Conservation (phyloP, 2,888 invertebrate genomes). For the Drosophila siamana region DNA sequence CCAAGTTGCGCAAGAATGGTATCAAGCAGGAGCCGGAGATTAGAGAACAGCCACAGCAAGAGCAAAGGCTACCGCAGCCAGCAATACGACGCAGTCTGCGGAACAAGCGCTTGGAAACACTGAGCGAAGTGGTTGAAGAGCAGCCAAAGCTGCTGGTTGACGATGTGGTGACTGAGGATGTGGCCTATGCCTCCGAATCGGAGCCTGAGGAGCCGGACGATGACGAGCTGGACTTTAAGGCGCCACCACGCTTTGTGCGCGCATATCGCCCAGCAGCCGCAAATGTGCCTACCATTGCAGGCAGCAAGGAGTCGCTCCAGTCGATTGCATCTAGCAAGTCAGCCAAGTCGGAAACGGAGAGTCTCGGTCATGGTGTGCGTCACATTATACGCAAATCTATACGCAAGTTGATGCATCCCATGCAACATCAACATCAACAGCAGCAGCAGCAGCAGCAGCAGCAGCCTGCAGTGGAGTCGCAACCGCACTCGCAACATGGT, state of each 20-base stretch:
- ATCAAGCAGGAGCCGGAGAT: not conserved
- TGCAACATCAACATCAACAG: slow-evolving; percentile 31
- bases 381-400: slow-evolving; percentile 84
- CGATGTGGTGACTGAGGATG: slow-evolving; percentile 45
- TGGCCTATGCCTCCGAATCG: slow-evolving; percentile 66
- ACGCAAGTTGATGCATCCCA: slow-evolving; percentile 81
- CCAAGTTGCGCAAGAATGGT: slow-evolving; percentile 80
- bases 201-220: slow-evolving; percentile 62
- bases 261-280: slow-evolving; percentile 78
- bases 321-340: slow-evolving; percentile 63
- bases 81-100: not conserved
- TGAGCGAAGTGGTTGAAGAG: not conserved
- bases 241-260: slow-evolving; percentile 83
- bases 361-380: slow-evolving; percentile 59
- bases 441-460: slow-evolving; percentile 5
- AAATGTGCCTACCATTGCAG: slow-evolving; percentile 35
- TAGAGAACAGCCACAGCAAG: not conserved
- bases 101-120: not conserved
- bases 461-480: not conserved
- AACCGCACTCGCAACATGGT: slow-evolving; percentile 21
- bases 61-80: too few relatives aligned
- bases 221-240: slow-evolving; percentile 74
- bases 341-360: slow-evolving; percentile 37
- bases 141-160: too few relatives aligned
- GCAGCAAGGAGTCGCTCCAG: slow-evolving; percentile 73